Base-by-base conservation (phyloP, 2,113 vertebrate genomes). In the Perognathus longimembris region DNA sequence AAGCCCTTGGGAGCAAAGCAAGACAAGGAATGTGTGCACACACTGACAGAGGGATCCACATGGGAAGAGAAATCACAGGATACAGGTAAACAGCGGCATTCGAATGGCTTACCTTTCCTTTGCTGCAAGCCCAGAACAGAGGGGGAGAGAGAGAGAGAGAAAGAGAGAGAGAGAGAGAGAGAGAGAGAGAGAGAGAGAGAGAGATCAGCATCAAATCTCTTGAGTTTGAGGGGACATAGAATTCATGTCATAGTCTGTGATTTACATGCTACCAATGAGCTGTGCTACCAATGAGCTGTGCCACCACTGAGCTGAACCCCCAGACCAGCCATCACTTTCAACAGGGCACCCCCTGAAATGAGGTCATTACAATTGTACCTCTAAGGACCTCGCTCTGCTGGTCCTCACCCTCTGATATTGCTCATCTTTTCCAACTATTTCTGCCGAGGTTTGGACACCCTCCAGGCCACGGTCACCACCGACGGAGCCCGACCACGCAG, bases 41-140 rank as follows among this genome's bases (percentile, higher is more conserved):
- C 45, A 71, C 10, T 45, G 21, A 1, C 26, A 24, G n/a, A 8
- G 17, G 38, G 17, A 22, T 21, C 28, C 14, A 10, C 14, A 22
- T n/a, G 2, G 0, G 14, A 59, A 9, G 18, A 8, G 38, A 69
- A 28, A 63, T 34, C 80, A 45, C 24, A 57, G 69, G 61, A 28
- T 21, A 7, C 21, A 36, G 57, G 42, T 24, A 3, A 3, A 22
- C 22, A 7, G 85, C 63, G 83, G 10, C 6, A 30, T 20, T 50
- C 10, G 30, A 76, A 67, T 20, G 77, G 84, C 98, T 98, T 94
- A 98, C 98, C 97, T 96, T 50, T 98, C 97, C 92, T 98, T 98
- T 84, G 94, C 95, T 85, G 88, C 3, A n/a, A 82, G 91, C 88
- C 40, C 9, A 79, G 28, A 86, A 85, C 17, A 84, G 59, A 94